Evolutionary conservation across 2,888 invertebrate species (phyloP), one percentile per base, ranked within the genome.

Genomic region (Abrostola tripartita): DNA sequence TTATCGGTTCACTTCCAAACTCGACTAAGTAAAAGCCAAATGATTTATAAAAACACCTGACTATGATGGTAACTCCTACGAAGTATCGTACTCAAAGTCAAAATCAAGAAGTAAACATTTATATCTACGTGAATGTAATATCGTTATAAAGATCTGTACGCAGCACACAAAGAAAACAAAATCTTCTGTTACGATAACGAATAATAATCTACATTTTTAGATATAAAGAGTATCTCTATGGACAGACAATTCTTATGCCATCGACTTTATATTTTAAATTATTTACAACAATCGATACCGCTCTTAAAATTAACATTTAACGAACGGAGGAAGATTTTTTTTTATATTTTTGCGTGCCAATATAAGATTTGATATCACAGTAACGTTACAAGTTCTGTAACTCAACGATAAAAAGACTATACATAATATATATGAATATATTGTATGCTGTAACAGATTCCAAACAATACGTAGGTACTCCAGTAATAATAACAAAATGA

Each of bases 351-450:
- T 75, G 55, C 63, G 68, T 74, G 82, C 80, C 74, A 79, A 79
- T 74, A 78, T 74, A 76, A 75, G 79, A 84, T 78, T 83, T 85
- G 82, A 88, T 92, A 93, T 93, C 93, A 93, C 93, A 93, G 92
- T 90, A 90, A 88, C 82, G 82, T 90, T 89, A 87, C 81, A 82
- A 68, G 76, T 81, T 62, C 74, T 84, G 81, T 79, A 81, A 80
- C 79, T 76, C 74, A 84, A 83, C 71, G 76, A 81, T 83, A 83
- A 75, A 76, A 71, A 75, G 69, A 69, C 73, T 81, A 81, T 82
- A 76, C 83, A 82, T 54, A 52, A 52, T 55, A 63, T 42, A 54
- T 53, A 52, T 70, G 79, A 81, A 82, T 79, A 77, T 84, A 74
- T 81, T 62, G 71, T 52, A 78, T 74, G 81, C 66, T 65, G 58